These are phyloP conservation scores for Lepus europaeus DNA, from an alignment of 2,113 vertebrate genomes.

Conservation along the genomic window DNA sequence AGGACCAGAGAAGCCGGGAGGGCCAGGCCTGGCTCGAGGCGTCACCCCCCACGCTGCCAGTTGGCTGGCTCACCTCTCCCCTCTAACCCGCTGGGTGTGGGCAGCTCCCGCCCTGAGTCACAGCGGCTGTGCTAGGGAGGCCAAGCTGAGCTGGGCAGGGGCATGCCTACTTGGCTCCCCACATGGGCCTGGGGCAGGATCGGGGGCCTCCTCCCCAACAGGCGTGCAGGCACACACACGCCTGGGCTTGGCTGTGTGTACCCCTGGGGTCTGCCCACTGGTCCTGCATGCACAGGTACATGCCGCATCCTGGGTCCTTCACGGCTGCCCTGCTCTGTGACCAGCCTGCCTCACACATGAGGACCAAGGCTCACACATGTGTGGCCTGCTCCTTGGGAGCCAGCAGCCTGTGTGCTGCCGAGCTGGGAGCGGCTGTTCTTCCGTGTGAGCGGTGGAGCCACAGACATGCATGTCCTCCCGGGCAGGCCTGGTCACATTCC, in stretches of 20 bases:
- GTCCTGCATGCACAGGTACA: too few species aligned
- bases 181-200: neutral
- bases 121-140: conserved; percentile 31
- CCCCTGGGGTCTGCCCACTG: neutral
- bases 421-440: conserved; percentile 51
- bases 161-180: neutral
- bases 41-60: neutral
- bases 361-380: neutral
- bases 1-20: neutral
- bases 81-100: conserved; percentile 61
- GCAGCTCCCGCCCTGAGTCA: conserved; percentile 68
- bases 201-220: neutral
- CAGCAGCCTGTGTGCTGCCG: neutral
- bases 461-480: conserved; percentile 40
- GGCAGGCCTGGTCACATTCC: conserved; percentile 80
- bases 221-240: neutral
- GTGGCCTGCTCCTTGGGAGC: neutral
- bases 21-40: neutral
- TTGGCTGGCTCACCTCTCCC: neutral
- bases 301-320: neutral
- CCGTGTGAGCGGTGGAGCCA: neutral
- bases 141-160: conserved; percentile 31
- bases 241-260: neutral
- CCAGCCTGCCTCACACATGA: neutral
- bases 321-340: neutral